phyloP scores from a whole-genome alignment of 2,797 vertebrate species.

The Typhlichthys eigenmanni region DNA sequence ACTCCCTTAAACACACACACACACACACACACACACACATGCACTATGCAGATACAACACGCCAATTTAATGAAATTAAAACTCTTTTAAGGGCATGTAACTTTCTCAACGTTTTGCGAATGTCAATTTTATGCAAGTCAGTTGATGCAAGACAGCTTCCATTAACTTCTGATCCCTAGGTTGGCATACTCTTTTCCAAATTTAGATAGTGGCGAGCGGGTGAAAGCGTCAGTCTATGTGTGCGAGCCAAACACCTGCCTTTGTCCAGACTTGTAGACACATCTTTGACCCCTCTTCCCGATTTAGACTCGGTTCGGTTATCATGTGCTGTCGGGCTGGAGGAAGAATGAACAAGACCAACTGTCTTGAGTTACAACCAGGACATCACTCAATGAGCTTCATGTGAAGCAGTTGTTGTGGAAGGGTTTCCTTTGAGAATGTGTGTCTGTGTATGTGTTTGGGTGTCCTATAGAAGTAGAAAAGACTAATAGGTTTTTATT shows the following conservation, averaged over 20 bases:
- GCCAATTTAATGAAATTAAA: conserved; percentile 71
- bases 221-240: conserved; percentile 49
- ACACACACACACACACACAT: conserved; percentile 9
- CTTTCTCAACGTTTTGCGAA: conserved; percentile 57
- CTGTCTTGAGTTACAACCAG: conserved; percentile 18
- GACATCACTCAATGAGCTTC: conserved; percentile 26
- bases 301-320: conserved; percentile 23
- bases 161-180: conserved; percentile 70
- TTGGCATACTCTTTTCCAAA: conserved; percentile 72
- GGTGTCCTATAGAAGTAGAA: conserved; percentile 30
- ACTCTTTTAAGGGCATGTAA: conserved; percentile 61
- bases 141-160: conserved; percentile 71
- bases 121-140: conserved; percentile 67
- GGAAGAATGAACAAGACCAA: conserved; percentile 15
- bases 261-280: conserved; percentile 39
- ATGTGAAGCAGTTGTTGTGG: conserved; percentile 2
- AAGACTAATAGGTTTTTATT: conserved; percentile 68
- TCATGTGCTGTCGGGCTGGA: conserved; percentile 1
- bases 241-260: conserved; percentile 42
- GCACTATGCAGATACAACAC: conserved; percentile 49
- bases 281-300: conserved; percentile 46
- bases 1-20: conserved; percentile 26
- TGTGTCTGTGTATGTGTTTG: not conserved
- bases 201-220: conserved; percentile 65
- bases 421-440: not conserved